phyloP scores from a whole-genome alignment of 2,888 invertebrate species.

The Sialis lutaria region DNA sequence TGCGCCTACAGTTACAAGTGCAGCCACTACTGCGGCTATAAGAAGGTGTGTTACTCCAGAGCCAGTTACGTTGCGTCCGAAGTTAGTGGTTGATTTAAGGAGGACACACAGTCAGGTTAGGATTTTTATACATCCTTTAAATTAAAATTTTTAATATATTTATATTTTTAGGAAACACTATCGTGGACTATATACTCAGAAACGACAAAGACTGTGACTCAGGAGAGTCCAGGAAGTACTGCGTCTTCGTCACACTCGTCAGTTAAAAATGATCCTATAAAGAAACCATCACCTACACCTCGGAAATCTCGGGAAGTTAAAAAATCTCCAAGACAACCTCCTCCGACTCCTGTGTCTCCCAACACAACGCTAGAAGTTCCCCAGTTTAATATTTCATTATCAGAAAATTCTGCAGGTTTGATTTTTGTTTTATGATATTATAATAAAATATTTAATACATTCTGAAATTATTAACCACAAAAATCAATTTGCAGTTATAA shows the following conservation, averaged over 20 bases:
- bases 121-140: background rate
- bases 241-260: slow-evolving; percentile 3
- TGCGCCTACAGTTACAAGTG: slow-evolving; percentile 58
- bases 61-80: slow-evolving; percentile 38
- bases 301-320: no score
- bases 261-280: background rate
- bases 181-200: slow-evolving; percentile 30
- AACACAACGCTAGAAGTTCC: no score
- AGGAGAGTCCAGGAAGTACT: slow-evolving; percentile 2
- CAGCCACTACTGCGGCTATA: slow-evolving; percentile 46
- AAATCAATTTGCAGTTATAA: no score
- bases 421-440: no score
- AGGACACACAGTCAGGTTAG: slow-evolving; percentile 46
- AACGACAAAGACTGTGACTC: slow-evolving; percentile 22
- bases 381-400: no score
- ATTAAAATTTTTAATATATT: background rate
- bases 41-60: slow-evolving; percentile 55
- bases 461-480: no score
- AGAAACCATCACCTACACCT: background rate
- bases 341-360: no score
- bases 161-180: slow-evolving; percentile 25
- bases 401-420: no score
- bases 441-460: no score
- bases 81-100: slow-evolving; percentile 54
- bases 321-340: no score